Base-by-base conservation (phyloP, 2,113 vertebrate species). In the Capreolus pygargus region DNA sequence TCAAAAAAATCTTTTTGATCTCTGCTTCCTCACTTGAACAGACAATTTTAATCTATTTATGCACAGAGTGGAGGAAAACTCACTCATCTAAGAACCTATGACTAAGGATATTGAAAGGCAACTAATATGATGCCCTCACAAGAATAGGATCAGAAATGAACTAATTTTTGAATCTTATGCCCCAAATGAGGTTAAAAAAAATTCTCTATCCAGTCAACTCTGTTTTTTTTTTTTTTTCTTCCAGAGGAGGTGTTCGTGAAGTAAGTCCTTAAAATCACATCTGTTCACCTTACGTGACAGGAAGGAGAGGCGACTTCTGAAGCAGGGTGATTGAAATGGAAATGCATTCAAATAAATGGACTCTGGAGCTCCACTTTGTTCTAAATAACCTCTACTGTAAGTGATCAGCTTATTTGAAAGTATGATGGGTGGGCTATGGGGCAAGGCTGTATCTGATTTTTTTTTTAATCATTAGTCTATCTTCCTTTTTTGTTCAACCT, bases 281-380 rank as follows among this genome's bases (percentile, higher is more conserved):
- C 91, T 96, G 94, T 98, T 99, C 98, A 98, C 98, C 98, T 98
- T 98, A 98, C 36, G 86, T 97, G 98, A 97, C 12, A 85, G 92
- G 54, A 98, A 97, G 98, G 98, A 98, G 96, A 98, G 92, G 79
- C 64, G 7, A 98, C 98, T 98, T 98, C 97, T 96, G 97, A 98
- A 97, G 89, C 94, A 98, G 97, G 89, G 97, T 98, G 98, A 99
- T 99, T 99, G 98, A 99, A 99, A 98, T 99, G 98, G 98, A 99
- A 99, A 99, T 99, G 92, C 98, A 99, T 99, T 99, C 98, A 99
- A 99, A 99, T 98, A 98, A 99, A 98, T 98, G 98, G 98, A 98
- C 98, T 98, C 98, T 98, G 98, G 95, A 95, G 98, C 98, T 98
- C 98, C n/a, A 97, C 96, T 96, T 98, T 98, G 96, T 98, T 97